These are phyloP conservation scores for Dynastes maya DNA, from an alignment of 2,888 invertebrate species.

Conservation along the genomic window DNA sequence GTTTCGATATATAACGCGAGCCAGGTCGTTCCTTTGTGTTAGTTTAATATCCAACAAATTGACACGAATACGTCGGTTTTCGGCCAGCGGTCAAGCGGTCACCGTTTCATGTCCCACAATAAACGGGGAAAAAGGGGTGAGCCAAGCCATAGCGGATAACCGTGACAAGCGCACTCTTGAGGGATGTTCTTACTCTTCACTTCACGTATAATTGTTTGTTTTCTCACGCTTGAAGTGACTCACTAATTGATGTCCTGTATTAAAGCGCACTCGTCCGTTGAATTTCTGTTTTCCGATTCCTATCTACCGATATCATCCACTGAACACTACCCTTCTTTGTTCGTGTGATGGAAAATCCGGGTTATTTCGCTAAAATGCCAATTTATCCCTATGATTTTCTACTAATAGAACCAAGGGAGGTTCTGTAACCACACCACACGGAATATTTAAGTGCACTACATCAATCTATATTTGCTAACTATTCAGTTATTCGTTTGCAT, in stretches of 20 bases:
- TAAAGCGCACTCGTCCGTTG: constrained; percentile 68
- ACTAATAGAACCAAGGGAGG: constrained; percentile 62
- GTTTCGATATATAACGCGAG: background rate
- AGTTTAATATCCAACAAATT: constrained; percentile 67
- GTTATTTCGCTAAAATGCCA: constrained; percentile 65
- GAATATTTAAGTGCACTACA: constrained; percentile 53
- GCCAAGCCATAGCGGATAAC: constrained; percentile 65
- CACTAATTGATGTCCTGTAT: constrained; percentile 71
- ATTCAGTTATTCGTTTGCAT: background rate
- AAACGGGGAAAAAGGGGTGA: constrained; percentile 61
- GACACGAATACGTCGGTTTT: constrained; percentile 64
- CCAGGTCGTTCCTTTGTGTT: constrained; percentile 59
- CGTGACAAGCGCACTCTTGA: constrained; percentile 69
- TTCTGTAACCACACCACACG: constrained; percentile 54
- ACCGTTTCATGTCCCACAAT: constrained; percentile 53
- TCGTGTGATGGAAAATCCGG: constrained; percentile 63
- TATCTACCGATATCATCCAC: constrained; percentile 57
- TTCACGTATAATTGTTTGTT: constrained; percentile 71
- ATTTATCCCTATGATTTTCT: constrained; percentile 67
- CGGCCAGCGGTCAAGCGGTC: constrained; percentile 56
- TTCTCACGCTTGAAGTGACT: constrained; percentile 70
- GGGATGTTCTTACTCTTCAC: constrained; percentile 64
- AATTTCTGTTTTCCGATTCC: constrained; percentile 60
- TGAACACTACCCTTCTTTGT: constrained; percentile 57
- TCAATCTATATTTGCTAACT: constrained; percentile 27